Conservation (phyloP, 2,797 vertebrate genomes). For the Pempheris klunzingeri region DNA sequence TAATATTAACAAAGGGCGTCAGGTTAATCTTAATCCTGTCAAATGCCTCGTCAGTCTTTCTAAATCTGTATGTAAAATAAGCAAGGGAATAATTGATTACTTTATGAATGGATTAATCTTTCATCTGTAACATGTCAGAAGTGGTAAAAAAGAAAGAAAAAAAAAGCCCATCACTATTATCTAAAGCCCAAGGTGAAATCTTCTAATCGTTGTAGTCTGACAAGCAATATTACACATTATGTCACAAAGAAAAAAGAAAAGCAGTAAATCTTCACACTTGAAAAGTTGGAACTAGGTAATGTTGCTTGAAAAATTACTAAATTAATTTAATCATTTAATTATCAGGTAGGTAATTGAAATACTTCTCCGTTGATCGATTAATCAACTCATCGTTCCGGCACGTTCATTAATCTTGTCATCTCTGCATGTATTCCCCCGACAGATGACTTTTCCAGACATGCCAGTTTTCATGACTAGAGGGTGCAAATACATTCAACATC, state of each 20-base stretch:
- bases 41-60: background rate
- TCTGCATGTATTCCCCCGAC: slow-evolving; percentile 5
- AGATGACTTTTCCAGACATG: slow-evolving; percentile 26
- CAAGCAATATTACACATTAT: background rate
- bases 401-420: background rate
- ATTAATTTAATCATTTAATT: too few species aligned
- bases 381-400: background rate
- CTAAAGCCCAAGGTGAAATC: background rate
- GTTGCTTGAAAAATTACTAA: background rate
- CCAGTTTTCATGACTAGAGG: slow-evolving; percentile 25
- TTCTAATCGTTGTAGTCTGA: background rate
- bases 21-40: background rate
- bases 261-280: background rate
- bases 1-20: too few species aligned
- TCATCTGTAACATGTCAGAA: background rate
- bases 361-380: background rate
- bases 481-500: slow-evolving; percentile 33
- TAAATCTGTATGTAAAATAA: background rate
- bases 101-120: background rate
- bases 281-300: background rate
- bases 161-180: background rate
- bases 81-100: background rate
- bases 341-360: too few species aligned
- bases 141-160: too few species aligned
- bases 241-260: background rate